These are phyloP conservation scores for Ditylenchus weischeri DNA, from an alignment of 2,888 invertebrate genomes.

Conservation along the genomic window DNA sequence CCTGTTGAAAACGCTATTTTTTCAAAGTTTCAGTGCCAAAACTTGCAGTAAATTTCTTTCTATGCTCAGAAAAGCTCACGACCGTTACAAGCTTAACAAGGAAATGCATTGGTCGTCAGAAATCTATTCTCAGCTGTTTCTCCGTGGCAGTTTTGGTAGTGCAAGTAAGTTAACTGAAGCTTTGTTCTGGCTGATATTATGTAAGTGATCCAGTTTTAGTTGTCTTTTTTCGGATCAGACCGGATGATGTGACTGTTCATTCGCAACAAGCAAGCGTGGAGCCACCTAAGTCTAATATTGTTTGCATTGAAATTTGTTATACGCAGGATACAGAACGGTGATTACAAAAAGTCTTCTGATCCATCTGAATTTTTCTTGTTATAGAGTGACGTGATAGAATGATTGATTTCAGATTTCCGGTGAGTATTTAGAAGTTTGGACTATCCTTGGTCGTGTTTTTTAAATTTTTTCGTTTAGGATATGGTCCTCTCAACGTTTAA, in stretches of 20 bases:
- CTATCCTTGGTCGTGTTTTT: neutral
- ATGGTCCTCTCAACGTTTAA: conserved; percentile 20
- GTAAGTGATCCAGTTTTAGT: conserved; percentile 11
- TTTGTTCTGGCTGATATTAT: neutral
- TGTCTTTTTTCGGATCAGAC: conserved; percentile 37
- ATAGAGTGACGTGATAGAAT: conserved; percentile 27
- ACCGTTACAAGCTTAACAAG: too few species aligned
- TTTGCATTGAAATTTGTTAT: conserved; percentile 33
- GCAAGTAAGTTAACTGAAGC: conserved; percentile 11
- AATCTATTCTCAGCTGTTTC: conserved; percentile 33
- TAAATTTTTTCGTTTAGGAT: too few species aligned
- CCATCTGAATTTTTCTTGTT: neutral
- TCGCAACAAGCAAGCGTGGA: conserved; percentile 10
- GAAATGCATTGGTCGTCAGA: conserved; percentile 28
- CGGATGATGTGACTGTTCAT: conserved; percentile 23
- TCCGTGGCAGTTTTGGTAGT: conserved; percentile 22
- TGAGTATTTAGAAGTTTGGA: conserved; percentile 5
- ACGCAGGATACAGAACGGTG: conserved; percentile 25
- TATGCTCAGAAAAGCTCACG: too few species aligned
- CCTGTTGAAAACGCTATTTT: too few species aligned
- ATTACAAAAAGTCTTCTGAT: conserved; percentile 12
- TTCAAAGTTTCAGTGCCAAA: too few species aligned
- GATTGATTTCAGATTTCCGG: conserved; percentile 29
- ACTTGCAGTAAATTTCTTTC: too few species aligned
- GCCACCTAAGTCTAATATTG: conserved; percentile 32